Evolutionary conservation across 2,113 vertebrate species (phyloP).

Genomic region (Cyanistes caeruleus): DNA sequence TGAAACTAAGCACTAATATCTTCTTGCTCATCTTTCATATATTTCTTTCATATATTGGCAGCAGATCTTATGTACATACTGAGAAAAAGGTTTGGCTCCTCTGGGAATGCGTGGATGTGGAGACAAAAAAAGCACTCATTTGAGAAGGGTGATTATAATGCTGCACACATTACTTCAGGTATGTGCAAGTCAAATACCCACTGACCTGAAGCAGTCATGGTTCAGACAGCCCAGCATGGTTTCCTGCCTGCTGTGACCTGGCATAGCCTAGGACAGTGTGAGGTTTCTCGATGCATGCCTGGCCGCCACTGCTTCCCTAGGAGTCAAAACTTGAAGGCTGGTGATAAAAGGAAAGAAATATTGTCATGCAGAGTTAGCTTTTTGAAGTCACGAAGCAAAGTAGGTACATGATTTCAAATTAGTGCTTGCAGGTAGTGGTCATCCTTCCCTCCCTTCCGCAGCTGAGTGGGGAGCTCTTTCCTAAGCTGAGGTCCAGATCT

Average conservation of each 20-base stretch:
- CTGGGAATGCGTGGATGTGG: background rate
- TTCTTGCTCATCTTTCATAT: background rate
- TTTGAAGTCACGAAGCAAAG: background rate
- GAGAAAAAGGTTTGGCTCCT: background rate
- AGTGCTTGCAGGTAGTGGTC: background rate
- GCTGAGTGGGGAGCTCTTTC: background rate
- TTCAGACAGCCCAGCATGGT: conserved; percentile 6
- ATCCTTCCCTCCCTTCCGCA: background rate
- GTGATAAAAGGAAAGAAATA: background rate
- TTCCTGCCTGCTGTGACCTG: conserved; percentile 35
- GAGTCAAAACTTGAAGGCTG: background rate
- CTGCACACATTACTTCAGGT: conserved; percentile 14
- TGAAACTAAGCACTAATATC: conserved; percentile 12
- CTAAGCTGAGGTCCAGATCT: background rate
- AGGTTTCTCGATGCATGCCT: background rate
- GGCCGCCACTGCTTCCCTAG: background rate
- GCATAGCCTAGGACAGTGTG: background rate
- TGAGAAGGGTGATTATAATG: conserved; percentile 14
- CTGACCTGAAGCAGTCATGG: conserved; percentile 32
- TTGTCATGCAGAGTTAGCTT: background rate
- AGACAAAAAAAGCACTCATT: background rate
- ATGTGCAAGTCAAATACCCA: conserved; percentile 48
- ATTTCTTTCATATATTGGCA: background rate
- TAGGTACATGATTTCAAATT: background rate
- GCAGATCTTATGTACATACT: background rate